These are phyloP conservation scores for Caenorhabditis doughertyi DNA, from an alignment of 2,888 invertebrate genomes.

Conservation along the genomic window DNA sequence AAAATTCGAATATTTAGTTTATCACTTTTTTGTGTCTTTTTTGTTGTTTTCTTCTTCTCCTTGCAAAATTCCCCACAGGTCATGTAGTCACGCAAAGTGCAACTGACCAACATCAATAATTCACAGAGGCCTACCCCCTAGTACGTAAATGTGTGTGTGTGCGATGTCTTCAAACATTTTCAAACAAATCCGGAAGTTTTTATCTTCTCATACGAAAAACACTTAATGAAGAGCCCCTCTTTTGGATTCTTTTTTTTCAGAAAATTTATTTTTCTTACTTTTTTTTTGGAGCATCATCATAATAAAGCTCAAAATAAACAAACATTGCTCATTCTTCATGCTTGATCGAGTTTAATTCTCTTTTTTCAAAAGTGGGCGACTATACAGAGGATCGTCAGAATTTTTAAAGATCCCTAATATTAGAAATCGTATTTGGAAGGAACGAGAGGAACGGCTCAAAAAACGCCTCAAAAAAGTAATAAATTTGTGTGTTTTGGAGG, in stretches of 20 bases:
- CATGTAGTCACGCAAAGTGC: constrained; percentile 20
- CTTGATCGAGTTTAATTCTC: constrained; percentile 19
- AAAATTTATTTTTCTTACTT: background rate
- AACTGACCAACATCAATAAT: constrained; percentile 13
- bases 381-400: constrained; percentile 3
- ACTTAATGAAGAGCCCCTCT: constrained; percentile 5
- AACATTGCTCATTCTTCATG: constrained; percentile 31
- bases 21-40: background rate
- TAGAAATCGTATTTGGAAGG: too few relatives aligned
- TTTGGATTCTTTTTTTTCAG: too few relatives aligned
- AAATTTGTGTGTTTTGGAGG: too few relatives aligned
- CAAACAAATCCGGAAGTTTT: constrained; percentile 26
- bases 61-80: too few relatives aligned
- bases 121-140: background rate
- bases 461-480: too few relatives aligned
- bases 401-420: background rate
- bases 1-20: constrained; percentile 7
- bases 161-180: background rate
- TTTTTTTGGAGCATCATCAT: background rate
- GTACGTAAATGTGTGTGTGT: background rate
- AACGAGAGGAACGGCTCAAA: too few relatives aligned
- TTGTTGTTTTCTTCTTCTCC: too few relatives aligned
- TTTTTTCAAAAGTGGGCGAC: background rate
- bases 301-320: background rate
- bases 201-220: constrained; percentile 3